Percentiles rank a stretch among this genome's conserved stretches.
Conservation (phyloP, 2,797 vertebrate genomes). For the Hafferia zeledoni region DNA sequence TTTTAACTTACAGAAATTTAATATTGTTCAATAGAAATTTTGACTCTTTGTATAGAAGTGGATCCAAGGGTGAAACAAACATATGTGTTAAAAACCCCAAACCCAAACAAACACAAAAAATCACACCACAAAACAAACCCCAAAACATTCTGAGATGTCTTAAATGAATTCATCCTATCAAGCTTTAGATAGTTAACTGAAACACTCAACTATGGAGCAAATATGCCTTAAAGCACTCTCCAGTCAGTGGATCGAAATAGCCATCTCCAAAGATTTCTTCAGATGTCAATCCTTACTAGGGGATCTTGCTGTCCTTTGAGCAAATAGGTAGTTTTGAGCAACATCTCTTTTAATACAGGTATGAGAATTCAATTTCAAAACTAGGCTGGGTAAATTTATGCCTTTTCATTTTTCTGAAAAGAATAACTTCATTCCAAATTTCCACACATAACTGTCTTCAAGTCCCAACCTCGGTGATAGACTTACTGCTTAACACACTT, state of each 20-base stretch:
- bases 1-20: not conserved
- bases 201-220: not conserved
- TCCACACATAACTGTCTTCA: not conserved
- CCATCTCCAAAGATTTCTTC: not conserved
- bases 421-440: not conserved
- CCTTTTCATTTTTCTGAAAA: not conserved
- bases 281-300: not conserved
- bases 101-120: rapidly evolving
- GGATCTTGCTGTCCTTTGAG: not conserved
- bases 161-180: not conserved
- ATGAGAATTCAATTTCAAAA: not conserved
- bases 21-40: not conserved
- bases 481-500: not conserved
- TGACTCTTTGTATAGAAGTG: not conserved
- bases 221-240: not conserved
- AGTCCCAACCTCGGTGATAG: not conserved
- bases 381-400: not conserved
- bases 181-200: not conserved
- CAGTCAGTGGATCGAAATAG: not conserved
- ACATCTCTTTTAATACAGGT: not conserved
- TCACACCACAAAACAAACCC: rapidly evolving
- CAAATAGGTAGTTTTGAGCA: not conserved
- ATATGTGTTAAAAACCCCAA: not conserved
- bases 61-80: not conserved
- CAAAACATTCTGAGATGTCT: not conserved